A percentile compares a stretch with the other conserved stretches of the same genome.
These are phyloP conservation scores for Dreissena polymorpha DNA, from an alignment of 1,140 invertebrate genomes.

Conservation along the genomic window DNA sequence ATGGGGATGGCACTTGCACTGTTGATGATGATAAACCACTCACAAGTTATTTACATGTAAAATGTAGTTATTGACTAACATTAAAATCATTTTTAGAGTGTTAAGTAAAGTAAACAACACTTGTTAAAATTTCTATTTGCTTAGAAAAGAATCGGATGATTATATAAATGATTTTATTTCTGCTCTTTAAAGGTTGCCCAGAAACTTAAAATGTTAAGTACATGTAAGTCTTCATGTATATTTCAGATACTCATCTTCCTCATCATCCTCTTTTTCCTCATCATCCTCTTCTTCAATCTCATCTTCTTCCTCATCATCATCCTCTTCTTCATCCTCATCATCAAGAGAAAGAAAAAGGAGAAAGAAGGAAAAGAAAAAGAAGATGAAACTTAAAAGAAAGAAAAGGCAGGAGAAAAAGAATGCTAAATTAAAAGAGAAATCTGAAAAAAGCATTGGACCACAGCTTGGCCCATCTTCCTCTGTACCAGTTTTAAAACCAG, in stretches of 20 bases:
- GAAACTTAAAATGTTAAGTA: not conserved
- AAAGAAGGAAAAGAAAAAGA: slow-evolving; percentile 36
- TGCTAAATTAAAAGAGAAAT: not conserved
- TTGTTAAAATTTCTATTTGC: too few relatives aligned
- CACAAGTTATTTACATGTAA: too few relatives aligned
- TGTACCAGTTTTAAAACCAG: not conserved
- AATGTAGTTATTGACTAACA: too few relatives aligned
- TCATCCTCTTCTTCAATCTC: slow-evolving; percentile 21
- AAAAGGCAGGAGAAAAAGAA: slow-evolving; percentile 25
- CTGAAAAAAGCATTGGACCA: not conserved
- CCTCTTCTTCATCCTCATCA: slow-evolving; percentile 55
- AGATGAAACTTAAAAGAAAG: slow-evolving; percentile 29
- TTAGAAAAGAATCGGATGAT: too few relatives aligned
- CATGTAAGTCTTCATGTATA: not conserved
- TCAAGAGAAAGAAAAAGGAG: slow-evolving; percentile 37
- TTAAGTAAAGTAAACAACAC: too few relatives aligned
- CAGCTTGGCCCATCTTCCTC: not conserved
- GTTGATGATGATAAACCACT: too few relatives aligned
- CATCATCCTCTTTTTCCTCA: slow-evolving; percentile 24
- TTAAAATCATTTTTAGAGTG: too few relatives aligned
- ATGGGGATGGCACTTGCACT: too few relatives aligned
- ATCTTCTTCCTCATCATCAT: slow-evolving; percentile 38
- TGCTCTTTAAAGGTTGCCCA: too few relatives aligned
- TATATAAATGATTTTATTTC: too few relatives aligned
- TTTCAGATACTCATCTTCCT: slow-evolving; percentile 9